Conservation (phyloP, 2,888 invertebrate species). For the Teinopalpus imperialis region DNA sequence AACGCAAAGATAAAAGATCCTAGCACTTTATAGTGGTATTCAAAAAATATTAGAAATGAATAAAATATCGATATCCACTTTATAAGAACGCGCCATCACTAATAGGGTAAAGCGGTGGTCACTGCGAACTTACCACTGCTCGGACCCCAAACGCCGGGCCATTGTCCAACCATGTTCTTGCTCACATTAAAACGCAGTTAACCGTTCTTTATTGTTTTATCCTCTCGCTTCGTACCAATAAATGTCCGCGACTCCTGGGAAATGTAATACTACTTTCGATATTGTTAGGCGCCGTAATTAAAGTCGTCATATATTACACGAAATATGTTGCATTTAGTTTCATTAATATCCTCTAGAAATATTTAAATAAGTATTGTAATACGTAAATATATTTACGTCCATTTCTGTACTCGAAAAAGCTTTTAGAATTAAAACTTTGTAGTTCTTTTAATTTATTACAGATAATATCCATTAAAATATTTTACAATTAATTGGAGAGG, state of each 20-base stretch:
- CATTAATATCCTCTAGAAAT: slow-evolving; percentile 1
- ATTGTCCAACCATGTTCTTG: slow-evolving; percentile 76
- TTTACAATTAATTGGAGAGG: no score
- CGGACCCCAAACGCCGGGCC: slow-evolving; percentile 67
- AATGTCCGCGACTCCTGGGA: slow-evolving; percentile 75
- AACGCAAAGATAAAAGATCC: no score
- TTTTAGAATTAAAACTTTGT: no score
- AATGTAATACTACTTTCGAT: slow-evolving; percentile 62
- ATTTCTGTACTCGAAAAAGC: no score
- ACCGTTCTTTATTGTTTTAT: slow-evolving; percentile 81
- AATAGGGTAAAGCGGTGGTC: slow-evolving; percentile 50
- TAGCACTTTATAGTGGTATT: no score
- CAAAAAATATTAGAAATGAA: no score
- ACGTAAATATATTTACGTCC: no score
- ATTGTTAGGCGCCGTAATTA: slow-evolving; percentile 56
- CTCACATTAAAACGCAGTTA: slow-evolving; percentile 80
- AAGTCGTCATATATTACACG: slow-evolving; percentile 58
- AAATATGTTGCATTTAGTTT: slow-evolving; percentile 60
- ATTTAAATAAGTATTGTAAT: no score
- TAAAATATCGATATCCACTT: slow-evolving; percentile 36
- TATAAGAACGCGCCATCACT: slow-evolving; percentile 33
- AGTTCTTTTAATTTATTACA: no score
- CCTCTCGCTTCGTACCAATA: slow-evolving; percentile 64
- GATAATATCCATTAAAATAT: no score
- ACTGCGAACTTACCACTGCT: slow-evolving; percentile 66